Evolutionary conservation across 2,113 vertebrate genomes (phyloP).

Genomic region (Notechis scutatus): DNA sequence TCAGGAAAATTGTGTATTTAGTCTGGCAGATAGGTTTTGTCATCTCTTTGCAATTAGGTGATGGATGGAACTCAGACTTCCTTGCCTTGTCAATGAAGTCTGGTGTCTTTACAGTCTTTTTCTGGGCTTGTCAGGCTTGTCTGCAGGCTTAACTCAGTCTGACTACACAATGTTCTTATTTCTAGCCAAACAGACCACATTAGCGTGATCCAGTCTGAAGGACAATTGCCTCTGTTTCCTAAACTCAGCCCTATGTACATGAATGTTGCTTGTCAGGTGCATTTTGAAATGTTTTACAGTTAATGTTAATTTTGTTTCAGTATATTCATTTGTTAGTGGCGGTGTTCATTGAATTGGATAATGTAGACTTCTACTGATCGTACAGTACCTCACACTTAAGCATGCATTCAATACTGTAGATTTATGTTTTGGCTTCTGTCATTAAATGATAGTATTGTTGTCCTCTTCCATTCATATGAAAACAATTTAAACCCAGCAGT

Average conservation of each 20-base stretch:
- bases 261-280: background rate
- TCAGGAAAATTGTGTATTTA: background rate
- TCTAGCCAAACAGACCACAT: conserved; percentile 2
- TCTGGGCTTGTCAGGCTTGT: background rate
- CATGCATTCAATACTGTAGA: background rate
- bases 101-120: background rate
- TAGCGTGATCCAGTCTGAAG: background rate
- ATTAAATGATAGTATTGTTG: background rate
- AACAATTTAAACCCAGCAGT: background rate
- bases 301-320: background rate
- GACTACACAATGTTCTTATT: background rate
- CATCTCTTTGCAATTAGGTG: conserved; percentile 8
- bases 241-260: background rate
- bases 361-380: background rate
- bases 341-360: background rate
- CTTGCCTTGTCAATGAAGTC: background rate
- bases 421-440: background rate
- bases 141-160: background rate
- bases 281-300: background rate
- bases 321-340: background rate
- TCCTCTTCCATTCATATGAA: background rate
- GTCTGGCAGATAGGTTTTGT: background rate
- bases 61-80: conserved; percentile 8
- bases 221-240: background rate
- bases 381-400: background rate